phyloP scores from a whole-genome alignment of 2,888 invertebrate species.

The Thecocarcelia acutangulata region DNA sequence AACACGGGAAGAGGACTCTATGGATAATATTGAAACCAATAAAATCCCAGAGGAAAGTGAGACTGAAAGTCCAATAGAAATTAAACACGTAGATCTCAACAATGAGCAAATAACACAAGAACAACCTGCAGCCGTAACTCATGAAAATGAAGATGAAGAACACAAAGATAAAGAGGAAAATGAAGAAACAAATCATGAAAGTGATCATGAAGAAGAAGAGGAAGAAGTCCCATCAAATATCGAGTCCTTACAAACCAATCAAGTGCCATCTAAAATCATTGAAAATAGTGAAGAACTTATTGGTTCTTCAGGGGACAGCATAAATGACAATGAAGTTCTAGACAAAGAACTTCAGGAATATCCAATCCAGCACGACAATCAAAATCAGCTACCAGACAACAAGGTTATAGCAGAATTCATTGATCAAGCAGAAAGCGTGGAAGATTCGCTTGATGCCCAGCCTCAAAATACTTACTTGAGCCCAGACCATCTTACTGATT shows the following conservation, averaged over 20 bases:
- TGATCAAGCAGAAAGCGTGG: conserved; percentile 71
- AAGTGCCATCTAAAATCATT: conserved; percentile 43
- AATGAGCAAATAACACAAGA: background rate
- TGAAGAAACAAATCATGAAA: no score
- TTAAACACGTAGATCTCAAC: background rate
- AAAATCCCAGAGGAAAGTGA: conserved; percentile 10
- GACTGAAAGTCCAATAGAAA: background rate
- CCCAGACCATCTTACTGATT: conserved; percentile 5
- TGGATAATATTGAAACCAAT: conserved; percentile 4
- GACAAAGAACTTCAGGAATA: conserved; percentile 20
- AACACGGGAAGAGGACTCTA: background rate
- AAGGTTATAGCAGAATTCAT: no score
- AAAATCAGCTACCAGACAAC: conserved; percentile 27
- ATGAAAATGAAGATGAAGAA: conserved; percentile 18
- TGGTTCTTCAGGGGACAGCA: background rate
- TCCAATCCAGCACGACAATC: conserved; percentile 12
- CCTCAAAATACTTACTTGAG: conserved; percentile 16
- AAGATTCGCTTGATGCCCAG: conserved; percentile 1
- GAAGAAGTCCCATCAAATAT: conserved; percentile 52
- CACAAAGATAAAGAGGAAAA: no score
- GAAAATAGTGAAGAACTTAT: conserved; percentile 33
- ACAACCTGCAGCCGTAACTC: conserved; percentile 6
- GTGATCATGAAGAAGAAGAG: conserved; percentile 40
- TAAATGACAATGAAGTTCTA: conserved; percentile 1
- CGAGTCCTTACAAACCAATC: conserved; percentile 36